Evolutionary conservation across 2,113 vertebrate species (phyloP).

Genomic region (Todiramphus saurophagus): DNA sequence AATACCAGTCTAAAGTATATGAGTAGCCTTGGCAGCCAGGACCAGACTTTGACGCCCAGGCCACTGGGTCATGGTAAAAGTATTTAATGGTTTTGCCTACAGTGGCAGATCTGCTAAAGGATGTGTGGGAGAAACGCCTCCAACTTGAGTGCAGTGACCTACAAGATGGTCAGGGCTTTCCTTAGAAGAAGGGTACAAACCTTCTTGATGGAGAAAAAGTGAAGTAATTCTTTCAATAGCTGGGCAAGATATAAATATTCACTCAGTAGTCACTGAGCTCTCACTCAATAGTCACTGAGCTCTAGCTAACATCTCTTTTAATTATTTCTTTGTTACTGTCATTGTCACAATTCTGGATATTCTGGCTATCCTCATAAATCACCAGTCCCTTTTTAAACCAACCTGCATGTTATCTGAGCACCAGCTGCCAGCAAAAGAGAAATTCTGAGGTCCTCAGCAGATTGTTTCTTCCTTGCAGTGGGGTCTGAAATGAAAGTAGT

Average conservation of each 20-base stretch:
- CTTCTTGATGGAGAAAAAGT: neutral
- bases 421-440: neutral
- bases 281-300: neutral
- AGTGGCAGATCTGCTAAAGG: neutral
- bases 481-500: neutral
- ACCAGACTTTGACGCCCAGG: neutral
- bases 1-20: neutral
- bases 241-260: neutral
- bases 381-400: neutral
- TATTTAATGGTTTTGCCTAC: neutral
- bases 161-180: neutral
- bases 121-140: neutral
- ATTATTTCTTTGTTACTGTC: neutral
- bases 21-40: neutral
- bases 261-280: neutral
- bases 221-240: neutral
- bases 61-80: neutral
- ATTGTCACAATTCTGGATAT: neutral
- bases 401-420: neutral
- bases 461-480: neutral
- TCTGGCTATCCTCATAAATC: neutral
- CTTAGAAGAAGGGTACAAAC: neutral
- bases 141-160: neutral
- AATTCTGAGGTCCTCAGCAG: neutral
- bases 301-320: neutral